phyloP scores from a whole-genome alignment of 2,113 vertebrate genomes.

The Diadophis punctatus region DNA sequence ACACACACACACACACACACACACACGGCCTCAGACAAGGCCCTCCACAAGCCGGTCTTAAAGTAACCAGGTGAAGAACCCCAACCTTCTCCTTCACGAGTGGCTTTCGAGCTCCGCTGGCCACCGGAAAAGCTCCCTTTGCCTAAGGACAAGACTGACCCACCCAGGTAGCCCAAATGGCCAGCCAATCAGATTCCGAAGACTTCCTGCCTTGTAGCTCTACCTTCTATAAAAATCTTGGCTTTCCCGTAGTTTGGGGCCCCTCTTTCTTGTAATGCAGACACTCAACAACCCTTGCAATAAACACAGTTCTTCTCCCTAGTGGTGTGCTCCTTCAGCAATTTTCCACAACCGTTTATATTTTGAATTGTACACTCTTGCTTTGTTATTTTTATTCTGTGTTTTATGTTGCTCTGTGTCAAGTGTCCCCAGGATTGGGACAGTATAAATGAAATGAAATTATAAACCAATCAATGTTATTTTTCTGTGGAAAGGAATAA shows the following conservation, averaged over 20 bases:
- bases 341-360: background rate
- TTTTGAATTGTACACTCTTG: no score
- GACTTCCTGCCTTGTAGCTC: background rate
- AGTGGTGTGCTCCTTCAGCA: background rate
- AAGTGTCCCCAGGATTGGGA: no score
- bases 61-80: background rate
- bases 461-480: background rate
- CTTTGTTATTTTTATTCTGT: no score
- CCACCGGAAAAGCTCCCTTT: background rate
- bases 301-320: background rate
- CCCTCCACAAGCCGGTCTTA: background rate
- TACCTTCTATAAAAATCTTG: background rate
- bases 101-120: background rate
- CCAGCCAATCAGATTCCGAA: background rate
- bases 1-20: no score
- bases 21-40: background rate
- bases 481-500: background rate
- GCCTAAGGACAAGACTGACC: background rate
- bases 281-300: background rate
- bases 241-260: background rate
- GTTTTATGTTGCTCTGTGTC: no score
- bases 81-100: background rate
- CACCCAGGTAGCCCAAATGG: background rate
- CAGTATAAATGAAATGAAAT: no score
- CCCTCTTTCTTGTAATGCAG: background rate